phyloP scores from a whole-genome alignment of 2,797 vertebrate species.

The Molossus molossus region DNA sequence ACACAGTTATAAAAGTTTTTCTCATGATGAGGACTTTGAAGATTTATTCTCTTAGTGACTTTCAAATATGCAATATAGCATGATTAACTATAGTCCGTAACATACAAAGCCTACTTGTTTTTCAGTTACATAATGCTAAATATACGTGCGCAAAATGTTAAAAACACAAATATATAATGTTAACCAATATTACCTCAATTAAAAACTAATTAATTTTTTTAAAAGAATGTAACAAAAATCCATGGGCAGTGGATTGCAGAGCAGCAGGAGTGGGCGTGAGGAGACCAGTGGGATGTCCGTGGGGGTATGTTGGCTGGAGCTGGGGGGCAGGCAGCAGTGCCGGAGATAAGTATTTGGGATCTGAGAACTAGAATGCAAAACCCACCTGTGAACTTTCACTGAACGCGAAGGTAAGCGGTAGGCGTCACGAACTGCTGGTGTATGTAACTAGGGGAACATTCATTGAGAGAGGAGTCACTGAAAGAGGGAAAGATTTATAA shows the following conservation, averaged over 20 bases:
- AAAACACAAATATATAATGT: background rate
- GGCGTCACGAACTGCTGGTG: background rate
- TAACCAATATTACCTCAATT: background rate
- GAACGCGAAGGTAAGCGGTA: background rate
- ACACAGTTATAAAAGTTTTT: background rate
- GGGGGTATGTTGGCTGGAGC: background rate
- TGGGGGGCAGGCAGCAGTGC: background rate
- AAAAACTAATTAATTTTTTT: too few relatives aligned
- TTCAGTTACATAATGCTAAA: conserved; percentile 50
- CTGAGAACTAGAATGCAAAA: background rate
- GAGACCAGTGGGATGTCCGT: background rate
- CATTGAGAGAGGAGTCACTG: background rate
- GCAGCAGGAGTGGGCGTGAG: background rate
- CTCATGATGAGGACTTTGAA: background rate
- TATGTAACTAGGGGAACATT: background rate
- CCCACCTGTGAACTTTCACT: background rate
- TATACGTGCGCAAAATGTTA: background rate
- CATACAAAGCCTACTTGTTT: background rate
- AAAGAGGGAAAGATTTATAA: conserved; percentile 2
- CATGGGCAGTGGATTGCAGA: background rate
- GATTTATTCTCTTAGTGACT: background rate
- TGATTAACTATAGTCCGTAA: background rate
- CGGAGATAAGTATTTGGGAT: background rate
- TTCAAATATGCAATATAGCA: background rate
- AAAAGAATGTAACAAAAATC: background rate